Evolutionary conservation across 1,140 invertebrate genomes (phyloP).

Genomic region (Hydropsyche tenuis): DNA sequence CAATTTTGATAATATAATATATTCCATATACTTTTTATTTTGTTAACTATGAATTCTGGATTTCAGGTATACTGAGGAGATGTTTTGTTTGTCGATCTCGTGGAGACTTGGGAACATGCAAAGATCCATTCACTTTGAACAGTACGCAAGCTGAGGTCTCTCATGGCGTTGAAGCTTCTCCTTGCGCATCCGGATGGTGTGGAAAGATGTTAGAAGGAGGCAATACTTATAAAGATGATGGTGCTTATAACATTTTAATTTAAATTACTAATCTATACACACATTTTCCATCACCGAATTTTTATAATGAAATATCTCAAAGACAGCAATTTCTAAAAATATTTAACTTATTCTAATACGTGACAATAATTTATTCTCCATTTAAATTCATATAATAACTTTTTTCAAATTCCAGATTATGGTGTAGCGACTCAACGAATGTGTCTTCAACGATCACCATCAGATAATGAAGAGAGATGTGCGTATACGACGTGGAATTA

Average conservation of each 20-base stretch:
- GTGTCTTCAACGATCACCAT: slow-evolving; percentile 84
- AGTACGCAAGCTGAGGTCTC: slow-evolving; percentile 72
- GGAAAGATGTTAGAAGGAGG: slow-evolving; percentile 86
- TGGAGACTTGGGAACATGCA: slow-evolving; percentile 85
- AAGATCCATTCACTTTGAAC: slow-evolving; percentile 84
- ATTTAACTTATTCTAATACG: too few species aligned
- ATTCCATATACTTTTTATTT: neutral
- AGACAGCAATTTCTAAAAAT: too few species aligned
- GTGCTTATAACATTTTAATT: slow-evolving; percentile 50
- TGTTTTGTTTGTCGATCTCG: slow-evolving; percentile 85
- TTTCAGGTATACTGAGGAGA: slow-evolving; percentile 53
- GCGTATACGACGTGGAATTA: slow-evolving; percentile 81
- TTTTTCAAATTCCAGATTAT: slow-evolving; percentile 71
- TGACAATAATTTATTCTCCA: neutral
- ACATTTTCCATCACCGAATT: slow-evolving; percentile 35
- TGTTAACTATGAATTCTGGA: neutral
- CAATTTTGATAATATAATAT: too few species aligned
- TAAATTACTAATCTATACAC: neutral
- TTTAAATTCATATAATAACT: neutral
- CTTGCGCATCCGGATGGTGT: slow-evolving; percentile 93
- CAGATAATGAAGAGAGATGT: slow-evolving; percentile 87
- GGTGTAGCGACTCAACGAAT: slow-evolving; percentile 85
- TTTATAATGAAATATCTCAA: too few species aligned
- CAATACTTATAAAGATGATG: slow-evolving; percentile 71
- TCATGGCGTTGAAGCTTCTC: slow-evolving; percentile 75